These are phyloP conservation scores for Myxocyprinus asiaticus DNA, from an alignment of 2,113 vertebrate genomes.

Conservation along the genomic window DNA sequence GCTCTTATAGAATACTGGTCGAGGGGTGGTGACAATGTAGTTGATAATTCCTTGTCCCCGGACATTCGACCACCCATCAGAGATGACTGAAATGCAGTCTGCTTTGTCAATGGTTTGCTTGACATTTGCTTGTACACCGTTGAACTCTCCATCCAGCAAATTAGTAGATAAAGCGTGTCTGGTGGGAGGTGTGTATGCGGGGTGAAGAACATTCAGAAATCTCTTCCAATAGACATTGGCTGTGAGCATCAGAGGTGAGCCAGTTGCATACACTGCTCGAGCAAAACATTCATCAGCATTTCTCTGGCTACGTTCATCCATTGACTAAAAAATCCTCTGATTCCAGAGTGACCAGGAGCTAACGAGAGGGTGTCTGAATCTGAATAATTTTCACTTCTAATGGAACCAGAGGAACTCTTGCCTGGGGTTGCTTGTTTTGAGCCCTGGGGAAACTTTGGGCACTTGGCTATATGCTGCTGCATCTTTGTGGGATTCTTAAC, in stretches of 20 bases:
- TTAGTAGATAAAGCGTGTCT: constrained; percentile 58
- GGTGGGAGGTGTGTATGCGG: constrained; percentile 57
- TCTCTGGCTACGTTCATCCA: constrained; percentile 59
- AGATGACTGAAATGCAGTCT: constrained; percentile 39
- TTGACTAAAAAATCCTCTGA: constrained; percentile 43
- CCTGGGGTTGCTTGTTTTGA: neutral
- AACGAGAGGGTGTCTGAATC: neutral
- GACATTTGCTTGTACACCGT: constrained; percentile 59
- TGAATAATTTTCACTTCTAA: neutral
- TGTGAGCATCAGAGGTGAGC: constrained; percentile 58
- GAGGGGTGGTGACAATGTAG: constrained; percentile 56
- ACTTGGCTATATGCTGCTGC: no score
- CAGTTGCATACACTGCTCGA: constrained; percentile 57
- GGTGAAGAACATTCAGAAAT: constrained; percentile 58
- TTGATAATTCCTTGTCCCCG: constrained; percentile 49
- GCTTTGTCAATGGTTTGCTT: constrained; percentile 52
- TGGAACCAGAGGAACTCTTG: neutral
- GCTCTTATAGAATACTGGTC: constrained; percentile 48
- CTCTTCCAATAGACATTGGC: constrained; percentile 62
- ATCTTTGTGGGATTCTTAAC: no score
- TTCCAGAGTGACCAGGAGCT: constrained; percentile 2
- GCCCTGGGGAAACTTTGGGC: no score
- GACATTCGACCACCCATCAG: constrained; percentile 51
- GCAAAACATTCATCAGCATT: constrained; percentile 50
- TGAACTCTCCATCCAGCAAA: constrained; percentile 57